Percentiles rank a stretch among this genome's conserved stretches.
Evolutionary conservation across 2,797 vertebrate species (phyloP).

Genomic region (Neomorphus geoffroyi): DNA sequence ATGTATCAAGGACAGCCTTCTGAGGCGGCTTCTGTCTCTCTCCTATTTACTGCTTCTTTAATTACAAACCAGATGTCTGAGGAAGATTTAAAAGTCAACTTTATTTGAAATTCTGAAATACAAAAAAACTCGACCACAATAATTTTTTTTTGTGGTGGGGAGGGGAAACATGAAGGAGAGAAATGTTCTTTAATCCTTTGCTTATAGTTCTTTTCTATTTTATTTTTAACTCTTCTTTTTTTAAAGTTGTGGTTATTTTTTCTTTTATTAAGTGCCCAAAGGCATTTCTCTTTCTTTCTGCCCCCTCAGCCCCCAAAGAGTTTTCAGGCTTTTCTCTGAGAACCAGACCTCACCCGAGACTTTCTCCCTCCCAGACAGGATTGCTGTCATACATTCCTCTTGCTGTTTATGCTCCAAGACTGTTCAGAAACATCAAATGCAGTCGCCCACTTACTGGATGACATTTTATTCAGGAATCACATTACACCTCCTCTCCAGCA

Average conservation of each 20-base stretch:
- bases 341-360: slow-evolving; percentile 14
- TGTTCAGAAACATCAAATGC: slow-evolving; percentile 1
- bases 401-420: slow-evolving; percentile 12
- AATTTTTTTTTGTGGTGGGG: slow-evolving; percentile 32
- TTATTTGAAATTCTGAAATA: slow-evolving; percentile 44
- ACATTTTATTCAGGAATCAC: accelerated
- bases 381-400: slow-evolving; percentile 15
- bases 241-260: slow-evolving; percentile 41
- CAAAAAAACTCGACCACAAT: slow-evolving; percentile 26
- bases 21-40: slow-evolving; percentile 31
- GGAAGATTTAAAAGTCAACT: slow-evolving; percentile 55
- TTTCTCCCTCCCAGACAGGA: not conserved
- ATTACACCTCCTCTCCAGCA: not conserved
- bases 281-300: slow-evolving; percentile 10
- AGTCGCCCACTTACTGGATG: not conserved
- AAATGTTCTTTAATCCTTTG: slow-evolving; percentile 56
- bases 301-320: not conserved
- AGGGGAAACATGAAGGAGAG: slow-evolving; percentile 53
- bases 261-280: slow-evolving; percentile 6
- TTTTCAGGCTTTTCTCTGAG: slow-evolving; percentile 34
- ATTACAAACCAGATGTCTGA: slow-evolving; percentile 41
- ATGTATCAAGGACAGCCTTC: slow-evolving; percentile 32
- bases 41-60: slow-evolving; percentile 43
- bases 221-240: slow-evolving; percentile 56
- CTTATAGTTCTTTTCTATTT: slow-evolving; percentile 29